A percentile compares a stretch with the other conserved stretches of the same genome.
These are phyloP conservation scores for Drosophila anomalata DNA, from an alignment of 2,888 invertebrate genomes.

Conservation along the genomic window DNA sequence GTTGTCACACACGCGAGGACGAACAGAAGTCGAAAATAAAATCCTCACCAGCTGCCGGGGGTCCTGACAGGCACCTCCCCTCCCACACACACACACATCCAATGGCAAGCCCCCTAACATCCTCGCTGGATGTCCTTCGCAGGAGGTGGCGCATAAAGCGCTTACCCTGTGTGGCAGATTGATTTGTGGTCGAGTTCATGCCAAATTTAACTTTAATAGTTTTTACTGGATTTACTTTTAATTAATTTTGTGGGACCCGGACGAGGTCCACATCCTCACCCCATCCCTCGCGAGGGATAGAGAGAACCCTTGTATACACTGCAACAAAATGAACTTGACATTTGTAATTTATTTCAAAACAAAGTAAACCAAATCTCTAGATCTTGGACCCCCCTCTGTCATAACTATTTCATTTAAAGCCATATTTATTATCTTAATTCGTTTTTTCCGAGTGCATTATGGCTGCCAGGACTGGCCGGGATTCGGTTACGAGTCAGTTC, in stretches of 20 bases:
- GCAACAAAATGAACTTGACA: not conserved
- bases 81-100: not conserved
- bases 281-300: not conserved
- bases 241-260: slow-evolving; percentile 68
- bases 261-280: slow-evolving; percentile 4
- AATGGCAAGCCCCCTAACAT: not conserved
- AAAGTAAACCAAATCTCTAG: not conserved
- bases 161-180: slow-evolving; percentile 73
- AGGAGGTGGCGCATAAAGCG: slow-evolving; percentile 54
- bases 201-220: slow-evolving; percentile 77
- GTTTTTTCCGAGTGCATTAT: slow-evolving; percentile 25
- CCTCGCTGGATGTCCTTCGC: slow-evolving; percentile 25
- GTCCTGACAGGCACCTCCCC: slow-evolving; percentile 7
- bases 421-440: not conserved
- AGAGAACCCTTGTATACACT: slow-evolving; percentile 1
- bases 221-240: slow-evolving; percentile 78
- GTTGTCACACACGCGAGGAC: slow-evolving; percentile 59
- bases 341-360: not conserved
- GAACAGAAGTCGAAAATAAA: slow-evolving; percentile 46
- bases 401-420: not conserved
- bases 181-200: slow-evolving; percentile 78
- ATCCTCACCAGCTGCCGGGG: slow-evolving; percentile 43
- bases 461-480: slow-evolving; percentile 26
- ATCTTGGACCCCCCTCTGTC: not conserved
- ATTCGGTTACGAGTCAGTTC: slow-evolving; percentile 60